Base-by-base conservation (phyloP, 2,113 vertebrate genomes). In the Mustela lutreola region DNA sequence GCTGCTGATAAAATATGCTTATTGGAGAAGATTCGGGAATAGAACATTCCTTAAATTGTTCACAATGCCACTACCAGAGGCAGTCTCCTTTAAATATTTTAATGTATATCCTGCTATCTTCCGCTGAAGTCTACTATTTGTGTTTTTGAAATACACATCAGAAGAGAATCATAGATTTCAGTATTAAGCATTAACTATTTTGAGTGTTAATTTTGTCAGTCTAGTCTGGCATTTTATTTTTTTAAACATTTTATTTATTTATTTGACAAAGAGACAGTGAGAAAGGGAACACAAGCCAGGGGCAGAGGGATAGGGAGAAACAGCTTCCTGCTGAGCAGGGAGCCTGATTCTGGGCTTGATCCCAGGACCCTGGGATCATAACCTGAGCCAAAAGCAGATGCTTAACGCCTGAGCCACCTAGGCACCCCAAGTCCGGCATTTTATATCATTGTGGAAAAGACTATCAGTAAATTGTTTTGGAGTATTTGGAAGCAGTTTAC, bases 381-480 rank as follows among this genome's bases (percentile, higher is more conserved):
- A 62, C 60, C 60, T 24, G 24, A 62, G 24, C 24, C 24, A 10
- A 26, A 62, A 10, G 10, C 60, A 62, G 9, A 26, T 62, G 60
- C 22, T 62, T 62, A 62, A 62, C 1, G 22, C 24, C 58, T 60
- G 58, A 60, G 58, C 58, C 58, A 60, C 60, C 22, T 3, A 24
- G 60, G 60, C 22, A 9, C 60, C 24, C 24, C 22, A 62, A 62
- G 60, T 62, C 60, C 0, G 24, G 60, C 60, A 26, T 71, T 56
- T 95, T 36, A 50, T 76, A 50, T 86, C 90, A 65, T 48, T 97
- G 73, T 93, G 36, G 36, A 81, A 70, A 88, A 85, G 31, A 31
- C 18, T 45, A 7, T 70, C 6, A 83, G 50, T 42, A 26, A 89
- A 19, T 75, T 53, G 19, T 80, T 93, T 75, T 81, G 58, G 80